These are phyloP conservation scores for Hyles euphorbiae DNA, from an alignment of 1,140 invertebrate genomes.

Conservation along the genomic window DNA sequence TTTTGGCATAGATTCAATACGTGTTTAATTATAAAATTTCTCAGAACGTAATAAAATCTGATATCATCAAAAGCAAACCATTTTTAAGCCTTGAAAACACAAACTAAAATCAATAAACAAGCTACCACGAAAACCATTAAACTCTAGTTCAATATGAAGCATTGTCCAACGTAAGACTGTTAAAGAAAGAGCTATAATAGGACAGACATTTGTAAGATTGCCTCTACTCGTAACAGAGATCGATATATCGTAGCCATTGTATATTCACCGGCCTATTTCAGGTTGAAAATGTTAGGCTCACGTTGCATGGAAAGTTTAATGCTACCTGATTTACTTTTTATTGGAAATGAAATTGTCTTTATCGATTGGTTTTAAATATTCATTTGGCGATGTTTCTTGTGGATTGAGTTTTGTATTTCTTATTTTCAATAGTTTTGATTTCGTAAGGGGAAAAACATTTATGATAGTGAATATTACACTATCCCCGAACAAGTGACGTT, in stretches of 20 bases:
- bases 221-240: slow-evolving; percentile 30
- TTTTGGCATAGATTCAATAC: too few relatives aligned
- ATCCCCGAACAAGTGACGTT: too few relatives aligned
- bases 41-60: too few relatives aligned
- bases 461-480: too few relatives aligned
- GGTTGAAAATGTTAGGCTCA: slow-evolving; percentile 27
- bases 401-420: too few relatives aligned
- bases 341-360: too few relatives aligned
- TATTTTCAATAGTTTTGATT: too few relatives aligned
- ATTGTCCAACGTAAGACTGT: slow-evolving; percentile 25
- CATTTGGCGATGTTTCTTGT: too few relatives aligned
- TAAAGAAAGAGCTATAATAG: slow-evolving; percentile 31
- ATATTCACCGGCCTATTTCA: slow-evolving; percentile 41
- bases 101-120: background rate
- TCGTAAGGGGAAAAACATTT: too few relatives aligned
- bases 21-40: too few relatives aligned
- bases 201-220: slow-evolving; percentile 35
- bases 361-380: too few relatives aligned
- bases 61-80: too few relatives aligned
- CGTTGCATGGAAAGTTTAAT: background rate
- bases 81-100: background rate
- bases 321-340: background rate
- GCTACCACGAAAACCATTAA: slow-evolving; percentile 13
- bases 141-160: slow-evolving; percentile 10
- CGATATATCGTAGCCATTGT: slow-evolving; percentile 41